Evolutionary conservation across 2,113 vertebrate genomes (phyloP), one percentile per base, ranked within the genome.

Genomic region (Laticauda colubrina): DNA sequence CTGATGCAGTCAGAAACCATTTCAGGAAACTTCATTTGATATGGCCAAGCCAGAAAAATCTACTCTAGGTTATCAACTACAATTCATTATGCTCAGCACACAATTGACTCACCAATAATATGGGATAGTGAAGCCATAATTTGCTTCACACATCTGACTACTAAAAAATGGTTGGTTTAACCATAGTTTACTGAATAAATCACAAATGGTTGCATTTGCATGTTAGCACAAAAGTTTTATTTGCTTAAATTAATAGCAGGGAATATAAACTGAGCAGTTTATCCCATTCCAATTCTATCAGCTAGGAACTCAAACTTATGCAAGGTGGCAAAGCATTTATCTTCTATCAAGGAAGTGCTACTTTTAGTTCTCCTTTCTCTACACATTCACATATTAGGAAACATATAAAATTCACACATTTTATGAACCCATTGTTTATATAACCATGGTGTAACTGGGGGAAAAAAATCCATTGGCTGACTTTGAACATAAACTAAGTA

Each of bases 1-100:
- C 55, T 85, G 64, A 89, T 51, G 88, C 23, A 75, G 64, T 85
- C 92, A 53, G 55, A 59, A 93, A 90, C 75, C 88, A 45, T 87
- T 61, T 90, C 43, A 89, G n/a, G 55, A 53, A 39, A 81, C 59
- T 90, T 85, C 14, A 15, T 56, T 53, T 59, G n/a, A 85, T 51
- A 45, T 23, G 15, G n/a, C 34, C 59, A 59, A 61, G 88, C 55
- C 59, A 26, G 23, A 93, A 81, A 93, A 90, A 90, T 86, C 75
- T 53, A 89, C 4, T 56, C 55, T 88, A 69, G 57, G 21, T 64
- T 24, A 64, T 88, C 45, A 55, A 24, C 3, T 81, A 56, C 43
- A 86, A 23, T n/a, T 90, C 43, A 54, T 43, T 57, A 53, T 29
- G 6, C 45, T 48, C 45, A 29, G 43, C 48, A 48, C 55, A 93